Percentiles rank a stretch among this genome's conserved stretches.
Evolutionary conservation across 2,113 vertebrate genomes (phyloP).

Genomic region (Sialia sialis): DNA sequence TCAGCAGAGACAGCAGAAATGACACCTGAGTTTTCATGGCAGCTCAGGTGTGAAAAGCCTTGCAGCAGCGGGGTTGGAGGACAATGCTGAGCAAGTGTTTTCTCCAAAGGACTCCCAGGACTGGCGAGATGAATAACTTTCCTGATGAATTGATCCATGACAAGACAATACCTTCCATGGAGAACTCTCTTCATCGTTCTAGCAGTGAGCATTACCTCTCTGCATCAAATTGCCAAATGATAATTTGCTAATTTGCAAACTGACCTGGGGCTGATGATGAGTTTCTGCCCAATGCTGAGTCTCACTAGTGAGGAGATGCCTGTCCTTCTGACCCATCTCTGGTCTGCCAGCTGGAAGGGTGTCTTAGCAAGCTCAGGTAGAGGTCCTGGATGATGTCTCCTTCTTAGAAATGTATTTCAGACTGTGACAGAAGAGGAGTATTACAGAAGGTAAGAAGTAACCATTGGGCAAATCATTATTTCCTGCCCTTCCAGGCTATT

Average conservation of each 20-base stretch:
- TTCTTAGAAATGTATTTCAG: neutral
- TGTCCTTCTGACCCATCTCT: fast-evolving
- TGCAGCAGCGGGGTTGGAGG: neutral
- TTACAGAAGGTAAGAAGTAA: neutral
- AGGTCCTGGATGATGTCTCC: neutral
- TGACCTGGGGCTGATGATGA: neutral
- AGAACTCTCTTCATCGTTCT: conserved; percentile 11
- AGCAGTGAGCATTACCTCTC: conserved; percentile 27
- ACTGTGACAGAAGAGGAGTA: neutral
- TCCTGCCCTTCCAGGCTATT: neutral
- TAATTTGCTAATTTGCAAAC: neutral
- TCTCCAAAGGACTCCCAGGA: neutral
- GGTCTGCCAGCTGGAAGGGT: neutral
- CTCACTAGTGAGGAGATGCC: fast-evolving
- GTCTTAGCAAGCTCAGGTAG: neutral
- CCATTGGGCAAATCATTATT: neutral
- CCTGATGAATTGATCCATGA: neutral
- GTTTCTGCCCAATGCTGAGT: fast-evolving
- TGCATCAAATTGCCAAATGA: conserved; percentile 35
- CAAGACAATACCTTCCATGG: neutral
- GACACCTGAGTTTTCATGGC: neutral
- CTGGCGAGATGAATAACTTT: neutral
- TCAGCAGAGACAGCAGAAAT: neutral
- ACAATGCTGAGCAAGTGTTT: neutral
- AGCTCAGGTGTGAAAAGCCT: neutral